Base-by-base conservation (phyloP, 2,113 vertebrate genomes). In the Dicaeum eximium region DNA sequence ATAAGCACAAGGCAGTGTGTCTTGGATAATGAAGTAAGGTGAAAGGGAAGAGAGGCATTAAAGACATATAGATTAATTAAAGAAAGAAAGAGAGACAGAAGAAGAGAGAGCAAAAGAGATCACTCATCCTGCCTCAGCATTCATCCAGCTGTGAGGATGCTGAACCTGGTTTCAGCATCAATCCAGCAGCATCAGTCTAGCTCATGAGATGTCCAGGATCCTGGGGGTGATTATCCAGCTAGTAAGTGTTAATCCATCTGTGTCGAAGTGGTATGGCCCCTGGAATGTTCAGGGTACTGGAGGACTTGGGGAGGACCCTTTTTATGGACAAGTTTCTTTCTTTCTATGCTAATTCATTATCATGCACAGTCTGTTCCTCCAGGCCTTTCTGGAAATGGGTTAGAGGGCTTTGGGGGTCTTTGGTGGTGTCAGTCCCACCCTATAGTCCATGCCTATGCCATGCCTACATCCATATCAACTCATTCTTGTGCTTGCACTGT, bases 251-350 rank as follows among this genome's bases (percentile, higher is more conserved):
- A 12, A 64, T 72, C 35, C 35, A 23, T 17, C 17, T 10, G 2
- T 57, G 22, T 31, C 0, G 0, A 38, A 38, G 38, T 38, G 38
- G 21, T 71, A 18, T 3, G 10, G 35, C 27, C 21, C 9, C 8
- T 40, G 24, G 40, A 30, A 25, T 54, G 13, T 62, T 45, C 42
- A n/a, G 22, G 22, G 11, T 72, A 22, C 31, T 71, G 74, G 31
- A 71, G 31, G 17, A 8, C 27, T 45, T 60, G 33, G 3, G 18
- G 5, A 15, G 27, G 3, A 60, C 13, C 27, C 33, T 18, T 69
- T 69, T 53, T 51, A 37, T 69, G 45, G 33, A 38, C 18, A 60
- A 15, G 17, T 45, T 86, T 60, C 27, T 67, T 22, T 37, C 37
- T 77, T 86, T 37, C 21, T 44, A 13, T 69, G 37, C 22, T 45